These are phyloP conservation scores for Onthophagus sagittarius DNA, from an alignment of 2,888 invertebrate species.

Conservation along the genomic window DNA sequence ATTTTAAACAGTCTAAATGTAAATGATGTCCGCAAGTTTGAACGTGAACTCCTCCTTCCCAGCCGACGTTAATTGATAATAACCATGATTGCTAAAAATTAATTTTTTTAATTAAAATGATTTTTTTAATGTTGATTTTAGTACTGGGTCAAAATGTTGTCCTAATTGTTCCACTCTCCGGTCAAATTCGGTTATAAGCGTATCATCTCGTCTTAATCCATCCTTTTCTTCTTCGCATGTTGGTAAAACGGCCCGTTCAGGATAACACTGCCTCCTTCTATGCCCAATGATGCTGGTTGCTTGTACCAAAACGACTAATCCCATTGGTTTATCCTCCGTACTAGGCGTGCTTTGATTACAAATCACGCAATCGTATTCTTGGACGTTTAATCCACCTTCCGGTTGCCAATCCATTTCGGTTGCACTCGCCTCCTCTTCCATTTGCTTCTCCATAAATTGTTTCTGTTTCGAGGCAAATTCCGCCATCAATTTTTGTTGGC, in stretches of 20 bases:
- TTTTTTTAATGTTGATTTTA: background rate
- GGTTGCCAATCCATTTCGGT: conserved; percentile 62
- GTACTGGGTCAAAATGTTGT: conserved; percentile 71
- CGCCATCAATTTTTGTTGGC: conserved; percentile 89
- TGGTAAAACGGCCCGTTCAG: conserved; percentile 58
- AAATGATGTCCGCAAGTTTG: conserved; percentile 97
- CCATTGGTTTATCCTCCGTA: conserved; percentile 79
- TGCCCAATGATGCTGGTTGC: conserved; percentile 87
- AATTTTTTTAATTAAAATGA: background rate
- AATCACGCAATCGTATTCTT: conserved; percentile 92
- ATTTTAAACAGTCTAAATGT: conserved; percentile 89
- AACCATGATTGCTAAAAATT: conserved; percentile 68
- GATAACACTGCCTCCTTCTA: conserved; percentile 53
- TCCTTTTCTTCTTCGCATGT: conserved; percentile 63
- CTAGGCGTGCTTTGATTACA: conserved; percentile 89
- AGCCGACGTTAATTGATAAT: conserved; percentile 73
- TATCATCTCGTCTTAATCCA: conserved; percentile 57
- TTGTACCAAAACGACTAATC: conserved; percentile 82
- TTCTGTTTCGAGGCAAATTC: conserved; percentile 90
- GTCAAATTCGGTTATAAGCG: conserved; percentile 72
- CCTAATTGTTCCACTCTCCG: conserved; percentile 72
- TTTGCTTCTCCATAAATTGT: conserved; percentile 81
- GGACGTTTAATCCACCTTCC: conserved; percentile 52
- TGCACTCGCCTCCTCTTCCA: conserved; percentile 55
- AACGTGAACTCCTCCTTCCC: conserved; percentile 90